These are phyloP conservation scores for Lycaon pictus DNA, from an alignment of 2,113 vertebrate species.

Conservation along the genomic window DNA sequence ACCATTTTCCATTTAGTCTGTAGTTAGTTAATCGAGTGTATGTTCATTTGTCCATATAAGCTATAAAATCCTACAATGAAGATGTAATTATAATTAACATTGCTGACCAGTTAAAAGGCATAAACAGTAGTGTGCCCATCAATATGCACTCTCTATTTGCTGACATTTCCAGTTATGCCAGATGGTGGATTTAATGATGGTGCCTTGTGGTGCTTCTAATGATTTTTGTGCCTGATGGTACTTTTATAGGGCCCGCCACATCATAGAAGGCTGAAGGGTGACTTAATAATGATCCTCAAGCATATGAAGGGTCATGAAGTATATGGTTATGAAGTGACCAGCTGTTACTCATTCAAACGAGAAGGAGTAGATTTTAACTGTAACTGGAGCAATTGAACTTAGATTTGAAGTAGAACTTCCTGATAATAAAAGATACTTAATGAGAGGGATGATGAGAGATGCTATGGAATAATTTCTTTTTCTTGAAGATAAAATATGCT, in stretches of 20 bases:
- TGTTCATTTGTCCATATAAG: slow-evolving; percentile 78
- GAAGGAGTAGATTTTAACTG: slow-evolving; percentile 52
- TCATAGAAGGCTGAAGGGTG: slow-evolving; percentile 65
- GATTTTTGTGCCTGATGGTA: slow-evolving; percentile 76
- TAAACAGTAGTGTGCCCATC: slow-evolving; percentile 68
- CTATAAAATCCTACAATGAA: slow-evolving; percentile 80
- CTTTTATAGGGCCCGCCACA: slow-evolving; percentile 74
- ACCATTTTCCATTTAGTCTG: slow-evolving; percentile 76
- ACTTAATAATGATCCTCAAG: slow-evolving; percentile 72
- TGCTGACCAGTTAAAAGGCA: slow-evolving; percentile 74
- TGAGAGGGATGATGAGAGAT: neutral
- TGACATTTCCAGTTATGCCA: slow-evolving; percentile 78
- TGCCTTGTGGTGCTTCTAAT: slow-evolving; percentile 76
- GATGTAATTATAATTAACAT: slow-evolving; percentile 81
- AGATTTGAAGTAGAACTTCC: slow-evolving; percentile 20
- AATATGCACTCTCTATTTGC: slow-evolving; percentile 75
- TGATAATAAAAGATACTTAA: slow-evolving; percentile 1
- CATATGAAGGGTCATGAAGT: slow-evolving; percentile 74
- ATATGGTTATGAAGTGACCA: slow-evolving; percentile 73
- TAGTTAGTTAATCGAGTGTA: slow-evolving; percentile 79
- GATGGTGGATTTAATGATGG: slow-evolving; percentile 77
- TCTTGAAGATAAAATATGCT: neutral
- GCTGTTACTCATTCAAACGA: slow-evolving; percentile 74
- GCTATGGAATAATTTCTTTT: neutral
- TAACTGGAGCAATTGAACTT: slow-evolving; percentile 36